phyloP scores from a whole-genome alignment of 2,888 invertebrate species.

The Bembecia ichneumoniformis region DNA sequence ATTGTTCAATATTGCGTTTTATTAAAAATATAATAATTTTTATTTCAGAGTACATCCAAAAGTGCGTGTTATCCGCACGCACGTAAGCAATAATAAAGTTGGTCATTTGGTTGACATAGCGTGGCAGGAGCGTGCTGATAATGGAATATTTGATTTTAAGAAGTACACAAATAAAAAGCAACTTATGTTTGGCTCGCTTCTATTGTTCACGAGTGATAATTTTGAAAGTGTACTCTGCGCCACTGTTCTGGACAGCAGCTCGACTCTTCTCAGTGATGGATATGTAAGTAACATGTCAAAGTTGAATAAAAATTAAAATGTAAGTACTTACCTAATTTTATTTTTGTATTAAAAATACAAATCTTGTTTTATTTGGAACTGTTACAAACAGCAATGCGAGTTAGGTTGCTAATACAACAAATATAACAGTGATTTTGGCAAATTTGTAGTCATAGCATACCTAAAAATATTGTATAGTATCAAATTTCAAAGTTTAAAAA shows the following conservation, averaged over 20 bases:
- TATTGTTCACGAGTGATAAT: conserved; percentile 79
- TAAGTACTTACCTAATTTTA: too few relatives aligned
- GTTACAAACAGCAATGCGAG: too few relatives aligned
- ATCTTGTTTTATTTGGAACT: too few relatives aligned
- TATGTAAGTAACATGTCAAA: conserved; percentile 72
- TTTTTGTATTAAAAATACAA: too few relatives aligned
- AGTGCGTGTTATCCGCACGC: conserved; percentile 53
- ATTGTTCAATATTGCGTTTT: too few relatives aligned
- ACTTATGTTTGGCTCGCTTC: conserved; percentile 79
- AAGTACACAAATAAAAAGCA: conserved; percentile 53
- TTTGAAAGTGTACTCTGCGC: conserved; percentile 80
- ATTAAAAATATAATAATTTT: not conserved
- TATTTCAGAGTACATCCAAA: conserved; percentile 54
- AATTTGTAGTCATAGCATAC: too few relatives aligned
- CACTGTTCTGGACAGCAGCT: conserved; percentile 71
- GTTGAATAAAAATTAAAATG: too few relatives aligned
- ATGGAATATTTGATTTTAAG: conserved; percentile 25
- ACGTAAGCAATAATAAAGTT: conserved; percentile 47
- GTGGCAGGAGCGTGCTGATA: conserved; percentile 33
- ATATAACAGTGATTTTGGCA: too few relatives aligned
- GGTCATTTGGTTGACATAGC: conserved; percentile 57
- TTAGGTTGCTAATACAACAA: too few relatives aligned
- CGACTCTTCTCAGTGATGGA: conserved; percentile 62
- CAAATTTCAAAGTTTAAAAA: too few relatives aligned
- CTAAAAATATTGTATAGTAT: too few relatives aligned